Conservation (phyloP, 2,113 vertebrate species). For the Hydrolagus affinis region DNA sequence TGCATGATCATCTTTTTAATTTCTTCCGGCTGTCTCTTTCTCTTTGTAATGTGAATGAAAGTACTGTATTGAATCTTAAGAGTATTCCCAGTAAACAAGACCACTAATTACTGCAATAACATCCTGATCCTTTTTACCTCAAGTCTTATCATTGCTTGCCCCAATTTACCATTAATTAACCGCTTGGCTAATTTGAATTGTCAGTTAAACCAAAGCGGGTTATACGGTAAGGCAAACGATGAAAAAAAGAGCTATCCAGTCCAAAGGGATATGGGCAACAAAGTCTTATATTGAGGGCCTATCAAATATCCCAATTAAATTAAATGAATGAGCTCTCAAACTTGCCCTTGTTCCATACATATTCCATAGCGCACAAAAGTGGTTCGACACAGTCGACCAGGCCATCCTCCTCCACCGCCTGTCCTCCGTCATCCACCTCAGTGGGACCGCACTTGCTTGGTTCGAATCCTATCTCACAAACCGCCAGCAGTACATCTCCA, state of each 20-base stretch:
- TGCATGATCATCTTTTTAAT: too few relatives aligned
- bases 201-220: slow-evolving; percentile 13
- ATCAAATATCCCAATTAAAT: background rate
- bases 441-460: too few relatives aligned
- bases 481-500: too few relatives aligned
- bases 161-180: slow-evolving; percentile 9
- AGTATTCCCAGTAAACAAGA: background rate
- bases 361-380: too few relatives aligned
- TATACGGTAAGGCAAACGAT: background rate
- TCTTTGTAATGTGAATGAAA: background rate
- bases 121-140: background rate
- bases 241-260: too few relatives aligned
- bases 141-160: background rate
- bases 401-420: too few relatives aligned
- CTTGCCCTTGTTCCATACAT: too few relatives aligned
- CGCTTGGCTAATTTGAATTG: slow-evolving; percentile 4
- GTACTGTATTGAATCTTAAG: background rate
- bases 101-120: slow-evolving; percentile 18
- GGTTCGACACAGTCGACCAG: too few relatives aligned
- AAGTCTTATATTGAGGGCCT: background rate
- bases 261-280: background rate
- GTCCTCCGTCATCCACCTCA: too few relatives aligned
- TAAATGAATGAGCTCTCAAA: too few relatives aligned
- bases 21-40: background rate
- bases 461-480: too few relatives aligned